Conservation (phyloP, 2,797 vertebrate genomes). For the Esox masquinongy region DNA sequence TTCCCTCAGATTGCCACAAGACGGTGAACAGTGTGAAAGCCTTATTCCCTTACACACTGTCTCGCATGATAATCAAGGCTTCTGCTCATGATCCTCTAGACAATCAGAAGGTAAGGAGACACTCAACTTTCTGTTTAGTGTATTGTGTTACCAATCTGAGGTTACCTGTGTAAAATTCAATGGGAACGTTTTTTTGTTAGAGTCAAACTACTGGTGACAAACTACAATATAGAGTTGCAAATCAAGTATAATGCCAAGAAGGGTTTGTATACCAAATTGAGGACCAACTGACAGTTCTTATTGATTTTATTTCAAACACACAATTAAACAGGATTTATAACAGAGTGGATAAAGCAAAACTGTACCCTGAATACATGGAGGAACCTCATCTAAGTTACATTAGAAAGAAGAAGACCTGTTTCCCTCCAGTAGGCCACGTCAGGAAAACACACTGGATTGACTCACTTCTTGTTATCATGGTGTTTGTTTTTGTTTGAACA, state of each 20-base stretch:
- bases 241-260: neutral
- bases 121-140: neutral
- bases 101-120: conserved; percentile 40
- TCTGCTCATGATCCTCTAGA: conserved; percentile 74
- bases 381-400: too few relatives aligned
- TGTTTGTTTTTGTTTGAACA: conserved; percentile 22
- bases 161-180: neutral
- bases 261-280: neutral
- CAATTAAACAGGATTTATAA: too few relatives aligned
- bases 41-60: conserved; percentile 88
- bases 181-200: neutral
- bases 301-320: too few relatives aligned
- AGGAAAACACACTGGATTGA: neutral
- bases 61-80: conserved; percentile 77
- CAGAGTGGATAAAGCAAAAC: too few relatives aligned
- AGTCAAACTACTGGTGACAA: neutral
- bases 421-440: neutral
- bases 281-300: neutral
- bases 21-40: conserved; percentile 92
- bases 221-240: neutral
- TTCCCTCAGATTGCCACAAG: conserved; percentile 80
- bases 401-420: too few relatives aligned
- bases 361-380: too few relatives aligned
- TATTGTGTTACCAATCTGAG: neutral
- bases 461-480: neutral